Conservation (phyloP, 2,113 vertebrate species). For the Gobio gobio region DNA sequence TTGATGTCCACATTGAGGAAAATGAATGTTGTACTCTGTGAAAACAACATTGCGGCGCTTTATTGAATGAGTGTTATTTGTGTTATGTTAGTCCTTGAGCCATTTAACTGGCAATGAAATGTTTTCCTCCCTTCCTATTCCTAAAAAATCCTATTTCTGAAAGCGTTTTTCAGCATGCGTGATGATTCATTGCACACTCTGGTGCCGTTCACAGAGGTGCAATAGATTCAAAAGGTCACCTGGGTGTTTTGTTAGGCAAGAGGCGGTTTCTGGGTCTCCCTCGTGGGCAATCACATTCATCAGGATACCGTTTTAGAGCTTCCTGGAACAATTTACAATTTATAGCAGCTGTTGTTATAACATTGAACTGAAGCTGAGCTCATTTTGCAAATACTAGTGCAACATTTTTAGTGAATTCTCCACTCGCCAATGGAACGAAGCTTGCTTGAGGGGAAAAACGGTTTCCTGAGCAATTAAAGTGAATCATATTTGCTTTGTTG, state of each 20-base stretch:
- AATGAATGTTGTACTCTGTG: not conserved
- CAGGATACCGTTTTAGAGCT: slow-evolving; percentile 20
- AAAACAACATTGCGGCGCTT: slow-evolving; percentile 25
- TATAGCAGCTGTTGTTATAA: not conserved
- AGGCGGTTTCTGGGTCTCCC: slow-evolving; percentile 36
- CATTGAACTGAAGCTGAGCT: slow-evolving; percentile 6
- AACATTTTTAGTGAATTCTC: not conserved
- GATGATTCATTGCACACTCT: slow-evolving; percentile 13
- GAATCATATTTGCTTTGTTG: not conserved
- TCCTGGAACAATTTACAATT: slow-evolving; percentile 35
- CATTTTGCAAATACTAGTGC: not conserved
- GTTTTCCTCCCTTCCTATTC: not conserved
- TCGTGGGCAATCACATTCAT: slow-evolving; percentile 24
- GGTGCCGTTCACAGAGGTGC: slow-evolving; percentile 2
- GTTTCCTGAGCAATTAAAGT: slow-evolving; percentile 21
- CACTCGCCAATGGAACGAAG: not conserved
- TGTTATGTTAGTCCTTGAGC: slow-evolving; percentile 37
- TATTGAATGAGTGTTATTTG: slow-evolving; percentile 16
- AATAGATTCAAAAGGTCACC: slow-evolving; percentile 34
- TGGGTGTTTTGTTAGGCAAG: slow-evolving; percentile 39
- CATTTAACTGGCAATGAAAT: slow-evolving; percentile 8
- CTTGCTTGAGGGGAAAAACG: not conserved
- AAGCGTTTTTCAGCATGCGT: slow-evolving; percentile 15
- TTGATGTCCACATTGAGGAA: slow-evolving; percentile 19
- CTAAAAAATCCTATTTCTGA: slow-evolving; percentile 29